These are phyloP conservation scores for Drosophila elegans DNA, from an alignment of 1,140 invertebrate genomes.

Conservation along the genomic window DNA sequence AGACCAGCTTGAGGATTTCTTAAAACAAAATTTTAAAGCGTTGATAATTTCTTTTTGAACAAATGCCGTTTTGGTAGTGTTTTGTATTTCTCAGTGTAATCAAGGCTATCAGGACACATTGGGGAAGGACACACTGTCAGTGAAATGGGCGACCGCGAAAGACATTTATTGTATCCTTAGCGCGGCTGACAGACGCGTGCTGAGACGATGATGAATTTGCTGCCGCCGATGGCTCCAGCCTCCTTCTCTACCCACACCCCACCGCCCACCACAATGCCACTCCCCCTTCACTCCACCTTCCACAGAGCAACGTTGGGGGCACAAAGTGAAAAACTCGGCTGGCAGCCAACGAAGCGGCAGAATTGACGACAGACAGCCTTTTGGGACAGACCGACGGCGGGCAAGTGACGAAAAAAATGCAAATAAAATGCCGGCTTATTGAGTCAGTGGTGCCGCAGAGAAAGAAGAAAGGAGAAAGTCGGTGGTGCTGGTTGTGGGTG, in stretches of 20 bases:
- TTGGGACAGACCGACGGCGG: slow-evolving; percentile 30
- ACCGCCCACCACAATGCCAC: neutral
- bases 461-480: slow-evolving; percentile 10
- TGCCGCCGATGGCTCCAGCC: slow-evolving; percentile 34
- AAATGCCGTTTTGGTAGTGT: no score
- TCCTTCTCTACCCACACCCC: neutral
- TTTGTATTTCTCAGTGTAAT: neutral
- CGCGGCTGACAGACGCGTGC: slow-evolving; percentile 77
- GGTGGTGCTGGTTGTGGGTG: neutral
- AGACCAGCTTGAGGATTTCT: no score
- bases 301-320: slow-evolving; percentile 18
- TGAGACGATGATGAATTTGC: slow-evolving; percentile 82
- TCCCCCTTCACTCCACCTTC: no score
- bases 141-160: slow-evolving; percentile 63
- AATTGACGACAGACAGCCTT: slow-evolving; percentile 58
- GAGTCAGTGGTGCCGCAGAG: slow-evolving; percentile 46
- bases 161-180: slow-evolving; percentile 84
- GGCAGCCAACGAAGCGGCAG: slow-evolving; percentile 37
- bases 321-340: slow-evolving; percentile 62
- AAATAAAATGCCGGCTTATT: slow-evolving; percentile 83
- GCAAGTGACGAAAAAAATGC: slow-evolving; percentile 76
- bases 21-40: no score
- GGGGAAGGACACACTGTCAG: slow-evolving; percentile 35
- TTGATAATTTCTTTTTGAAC: no score
- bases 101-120: slow-evolving; percentile 29